Percentiles rank a stretch among this genome's conserved stretches.
phyloP scores from a whole-genome alignment of 2,888 invertebrate genomes.

The Rutpela maculata region DNA sequence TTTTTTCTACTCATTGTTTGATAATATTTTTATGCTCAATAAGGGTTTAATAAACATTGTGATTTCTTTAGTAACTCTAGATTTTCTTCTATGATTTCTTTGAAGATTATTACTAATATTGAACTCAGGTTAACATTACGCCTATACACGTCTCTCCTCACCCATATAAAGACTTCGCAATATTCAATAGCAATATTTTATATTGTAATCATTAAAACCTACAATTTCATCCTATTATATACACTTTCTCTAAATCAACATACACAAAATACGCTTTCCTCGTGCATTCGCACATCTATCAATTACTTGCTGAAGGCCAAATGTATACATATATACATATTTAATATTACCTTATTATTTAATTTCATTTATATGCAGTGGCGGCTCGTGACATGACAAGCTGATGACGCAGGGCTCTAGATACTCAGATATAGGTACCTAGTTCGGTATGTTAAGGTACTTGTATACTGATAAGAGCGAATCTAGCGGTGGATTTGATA shows the following conservation, averaged over 20 bases:
- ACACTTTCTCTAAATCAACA: conserved; percentile 5
- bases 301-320: conserved; percentile 7
- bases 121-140: neutral
- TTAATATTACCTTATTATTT: neutral
- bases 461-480: too few relatives aligned
- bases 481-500: too few relatives aligned
- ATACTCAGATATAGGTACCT: too few relatives aligned
- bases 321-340: neutral
- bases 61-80: too few relatives aligned
- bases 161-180: neutral
- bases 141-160: neutral
- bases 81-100: too few relatives aligned
- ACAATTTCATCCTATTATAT: neutral
- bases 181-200: neutral
- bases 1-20: too few relatives aligned
- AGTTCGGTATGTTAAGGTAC: too few relatives aligned
- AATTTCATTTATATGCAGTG: neutral
- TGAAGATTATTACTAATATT: too few relatives aligned
- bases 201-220: neutral
- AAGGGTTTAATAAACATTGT: too few relatives aligned
- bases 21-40: too few relatives aligned
- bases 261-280: neutral
- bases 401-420: too few relatives aligned
- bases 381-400: too few relatives aligned
- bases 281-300: neutral